phyloP scores from a whole-genome alignment of 2,797 vertebrate genomes.

The Coreius guichenoti region DNA sequence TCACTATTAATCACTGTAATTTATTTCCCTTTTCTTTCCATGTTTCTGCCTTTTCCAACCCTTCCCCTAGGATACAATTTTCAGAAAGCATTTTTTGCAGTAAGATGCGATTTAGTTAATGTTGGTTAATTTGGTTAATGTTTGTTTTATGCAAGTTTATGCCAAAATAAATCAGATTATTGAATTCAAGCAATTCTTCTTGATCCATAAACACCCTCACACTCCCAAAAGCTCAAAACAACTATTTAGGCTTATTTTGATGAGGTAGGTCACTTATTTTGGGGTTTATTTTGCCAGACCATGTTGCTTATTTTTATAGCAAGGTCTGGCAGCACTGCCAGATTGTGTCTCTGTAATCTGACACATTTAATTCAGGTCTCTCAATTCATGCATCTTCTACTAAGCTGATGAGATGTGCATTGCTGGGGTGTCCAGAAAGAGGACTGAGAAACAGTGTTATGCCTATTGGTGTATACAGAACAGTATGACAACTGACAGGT shows the following conservation, averaged over 20 bases:
- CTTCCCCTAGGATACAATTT: conserved; percentile 4
- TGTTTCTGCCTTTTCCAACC: neutral
- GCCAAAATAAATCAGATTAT: neutral
- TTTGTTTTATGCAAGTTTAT: conserved; percentile 4
- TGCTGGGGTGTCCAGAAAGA: too few species aligned
- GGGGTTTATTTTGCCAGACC: neutral
- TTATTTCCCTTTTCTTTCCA: neutral
- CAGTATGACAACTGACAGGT: too few species aligned
- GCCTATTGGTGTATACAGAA: too few species aligned
- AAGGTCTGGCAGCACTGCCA: neutral
- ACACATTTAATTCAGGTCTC: neutral
- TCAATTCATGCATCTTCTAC: neutral
- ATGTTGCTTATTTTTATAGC: neutral
- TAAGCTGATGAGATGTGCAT: too few species aligned
- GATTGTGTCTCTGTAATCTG: neutral
- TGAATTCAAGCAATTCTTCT: neutral
- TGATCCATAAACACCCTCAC: neutral
- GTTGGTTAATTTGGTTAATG: neutral
- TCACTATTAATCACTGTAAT: neutral
- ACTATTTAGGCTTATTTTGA: neutral
- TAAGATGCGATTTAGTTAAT: conserved; percentile 1
- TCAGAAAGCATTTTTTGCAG: neutral
- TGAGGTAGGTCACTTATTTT: neutral
- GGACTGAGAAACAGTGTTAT: too few species aligned
- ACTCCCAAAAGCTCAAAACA: neutral